phyloP scores from a whole-genome alignment of 1,140 invertebrate genomes.

The Macrocentrus cingulum region DNA sequence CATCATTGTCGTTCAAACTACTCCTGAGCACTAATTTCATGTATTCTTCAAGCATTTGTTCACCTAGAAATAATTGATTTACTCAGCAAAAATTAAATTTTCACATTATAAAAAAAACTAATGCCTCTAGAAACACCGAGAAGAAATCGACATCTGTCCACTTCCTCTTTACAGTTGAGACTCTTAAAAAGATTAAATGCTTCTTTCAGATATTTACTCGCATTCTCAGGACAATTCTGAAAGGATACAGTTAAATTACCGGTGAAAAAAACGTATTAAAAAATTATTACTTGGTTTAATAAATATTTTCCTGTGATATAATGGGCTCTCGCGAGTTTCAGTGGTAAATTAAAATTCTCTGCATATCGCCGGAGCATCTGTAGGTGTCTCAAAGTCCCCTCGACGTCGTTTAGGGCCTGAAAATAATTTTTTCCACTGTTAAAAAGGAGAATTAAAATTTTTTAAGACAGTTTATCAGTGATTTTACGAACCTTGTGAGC shows the following conservation, averaged over 20 bases:
- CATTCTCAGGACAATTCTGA: constrained; percentile 31
- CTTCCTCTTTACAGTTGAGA: constrained; percentile 27
- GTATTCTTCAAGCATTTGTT: constrained; percentile 35
- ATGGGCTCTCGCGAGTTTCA: constrained; percentile 39
- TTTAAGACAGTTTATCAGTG: no score
- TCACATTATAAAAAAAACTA: constrained; percentile 1
- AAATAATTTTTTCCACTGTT: neutral
- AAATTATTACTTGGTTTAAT: constrained; percentile 32
- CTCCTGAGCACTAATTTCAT: constrained; percentile 31
- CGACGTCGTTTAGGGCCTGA: constrained; percentile 32
- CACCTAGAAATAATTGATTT: constrained; percentile 29
- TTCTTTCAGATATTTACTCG: constrained; percentile 35
- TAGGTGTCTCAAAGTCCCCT: constrained; percentile 35
- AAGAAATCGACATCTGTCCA: constrained; percentile 37
- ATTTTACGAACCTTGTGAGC: constrained; percentile 41
- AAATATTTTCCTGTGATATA: constrained; percentile 38
- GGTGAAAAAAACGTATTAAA: neutral
- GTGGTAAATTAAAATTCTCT: constrained; percentile 21
- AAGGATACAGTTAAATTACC: neutral
- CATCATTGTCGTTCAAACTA: constrained; percentile 16
- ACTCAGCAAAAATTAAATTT: constrained; percentile 6
- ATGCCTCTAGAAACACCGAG: constrained; percentile 42
- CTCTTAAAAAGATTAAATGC: constrained; percentile 33
- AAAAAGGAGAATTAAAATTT: neutral
- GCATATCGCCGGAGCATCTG: constrained; percentile 30